Evolutionary conservation across 1,140 invertebrate species (phyloP), one percentile per base, ranked within the genome.

Genomic region (Tetragnatha versicolor): DNA sequence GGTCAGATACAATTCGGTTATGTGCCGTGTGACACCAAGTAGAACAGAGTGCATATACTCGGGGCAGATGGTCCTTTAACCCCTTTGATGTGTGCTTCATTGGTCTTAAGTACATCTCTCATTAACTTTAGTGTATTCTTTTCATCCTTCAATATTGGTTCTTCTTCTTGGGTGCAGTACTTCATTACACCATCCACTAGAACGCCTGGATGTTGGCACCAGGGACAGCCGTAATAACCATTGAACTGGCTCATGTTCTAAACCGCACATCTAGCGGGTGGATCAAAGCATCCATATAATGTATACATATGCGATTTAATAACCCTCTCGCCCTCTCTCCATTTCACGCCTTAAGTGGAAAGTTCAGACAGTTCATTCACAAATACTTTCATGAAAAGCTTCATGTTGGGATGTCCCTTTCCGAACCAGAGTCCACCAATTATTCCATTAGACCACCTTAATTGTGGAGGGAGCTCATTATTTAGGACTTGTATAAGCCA

Each of bases 11-110:
- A 83, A 79, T 22, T 80, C 77, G 0, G 76, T 65, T 53, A 83
- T 79, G 37, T 81, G 72, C 7, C 77, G 29, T 35, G 79, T 80
- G 0, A 84, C 77, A 9, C 83, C 84, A 22, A 84, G 72, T 25
- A 68, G 45, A 42, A 84, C 79, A 17, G 51, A 37, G 35, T 85
- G 84, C 83, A 84, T 83, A 81, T 82, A 82, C 61, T 84, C 84
- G 3, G 69, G 79, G 17, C 58, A 77, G 82, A 83, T n/a, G 66
- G 22, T 14, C 47, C 42, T 58, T 76, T 79, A 17, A 73, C 49
- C 7, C 51, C 65, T 17, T 73, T 25, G 7, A 39, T 39, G 81
- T 82, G 70, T 70, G 39, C 27, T 45, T 31, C 6, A 27, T 79
- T 66, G 35, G 4, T 10, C 3, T 51, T 69, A 47, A 79, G 49